A percentile compares a stretch with the other conserved stretches of the same genome.
These are phyloP conservation scores for Crenuchus spilurus DNA, from an alignment of 2,797 vertebrate genomes.

Conservation along the genomic window DNA sequence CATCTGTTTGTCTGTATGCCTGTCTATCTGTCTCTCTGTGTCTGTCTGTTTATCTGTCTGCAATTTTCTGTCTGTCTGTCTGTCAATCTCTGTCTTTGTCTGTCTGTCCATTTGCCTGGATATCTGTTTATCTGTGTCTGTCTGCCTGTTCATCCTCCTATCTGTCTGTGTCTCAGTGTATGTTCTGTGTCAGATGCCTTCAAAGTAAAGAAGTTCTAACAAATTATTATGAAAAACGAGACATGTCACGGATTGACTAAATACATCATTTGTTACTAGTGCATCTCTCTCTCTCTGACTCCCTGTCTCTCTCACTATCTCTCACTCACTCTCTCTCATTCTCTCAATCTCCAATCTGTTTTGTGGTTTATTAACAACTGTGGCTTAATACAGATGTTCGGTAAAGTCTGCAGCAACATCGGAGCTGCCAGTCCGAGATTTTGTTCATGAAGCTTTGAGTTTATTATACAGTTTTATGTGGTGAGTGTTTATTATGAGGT, in stretches of 20 bases:
- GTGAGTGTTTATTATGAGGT: neutral
- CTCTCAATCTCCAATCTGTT: neutral
- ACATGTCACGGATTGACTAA: neutral
- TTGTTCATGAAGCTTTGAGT: neutral
- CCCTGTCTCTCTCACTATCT: neutral
- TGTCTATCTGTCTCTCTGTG: neutral
- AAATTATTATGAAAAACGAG: neutral
- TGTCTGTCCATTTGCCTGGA: neutral
- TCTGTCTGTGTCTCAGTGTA: neutral
- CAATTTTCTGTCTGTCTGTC: neutral
- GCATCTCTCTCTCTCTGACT: neutral
- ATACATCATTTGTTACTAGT: neutral
- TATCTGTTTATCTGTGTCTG: neutral
- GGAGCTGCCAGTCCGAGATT: constrained; percentile 1
- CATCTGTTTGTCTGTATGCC: neutral
- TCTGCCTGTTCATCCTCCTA: neutral
- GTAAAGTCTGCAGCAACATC: neutral
- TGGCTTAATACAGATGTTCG: neutral
- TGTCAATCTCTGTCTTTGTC: neutral
- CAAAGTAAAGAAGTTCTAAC: neutral
- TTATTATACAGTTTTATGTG: neutral
- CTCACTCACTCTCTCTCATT: neutral
- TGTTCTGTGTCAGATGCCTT: neutral
- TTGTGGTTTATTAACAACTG: constrained; percentile 13
- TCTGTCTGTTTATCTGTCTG: neutral